Conservation (phyloP, 2,888 invertebrate genomes). For the Plemyria rubiginata region DNA sequence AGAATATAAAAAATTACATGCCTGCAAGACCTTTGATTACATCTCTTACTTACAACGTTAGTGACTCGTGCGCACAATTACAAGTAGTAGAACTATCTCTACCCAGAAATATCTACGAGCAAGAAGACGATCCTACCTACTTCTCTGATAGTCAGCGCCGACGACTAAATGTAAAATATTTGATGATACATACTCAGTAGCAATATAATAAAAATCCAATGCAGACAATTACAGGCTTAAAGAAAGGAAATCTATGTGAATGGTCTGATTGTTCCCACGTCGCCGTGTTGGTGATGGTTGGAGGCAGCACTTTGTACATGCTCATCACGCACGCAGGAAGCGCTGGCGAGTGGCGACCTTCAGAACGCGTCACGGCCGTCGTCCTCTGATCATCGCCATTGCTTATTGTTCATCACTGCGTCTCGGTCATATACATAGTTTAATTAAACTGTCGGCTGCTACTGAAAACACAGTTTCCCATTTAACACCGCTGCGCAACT, state of each 20-base stretch:
- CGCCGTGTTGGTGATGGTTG: conserved; percentile 26
- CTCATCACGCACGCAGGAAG: conserved; percentile 83
- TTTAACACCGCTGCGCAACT: not conserved
- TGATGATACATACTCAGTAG: not conserved
- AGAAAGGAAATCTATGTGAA: conserved; percentile 7
- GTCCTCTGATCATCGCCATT: conserved; percentile 55
- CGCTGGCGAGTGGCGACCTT: conserved; percentile 74
- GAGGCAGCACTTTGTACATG: conserved; percentile 54
- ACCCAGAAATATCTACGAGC: conserved; percentile 8
- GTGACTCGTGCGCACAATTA: conserved; percentile 3
- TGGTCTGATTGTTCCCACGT: conserved; percentile 15
- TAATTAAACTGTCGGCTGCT: not conserved
- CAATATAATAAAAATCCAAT: not conserved
- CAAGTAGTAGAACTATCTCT: conserved; percentile 11
- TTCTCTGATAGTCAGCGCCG: not conserved
- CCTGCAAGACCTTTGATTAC: conserved; percentile 17
- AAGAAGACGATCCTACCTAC: not conserved
- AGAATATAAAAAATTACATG: conserved; percentile 41
- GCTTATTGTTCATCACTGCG: conserved; percentile 64
- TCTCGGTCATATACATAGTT: conserved; percentile 31
- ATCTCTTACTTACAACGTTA: conserved; percentile 8
- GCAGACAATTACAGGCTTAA: not conserved
- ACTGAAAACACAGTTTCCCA: not conserved
- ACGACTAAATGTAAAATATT: not conserved
- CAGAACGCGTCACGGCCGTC: conserved; percentile 76